Percentiles rank a stretch among this genome's conserved stretches.
phyloP scores from a whole-genome alignment of 2,113 vertebrate species.

The Laticauda colubrina region DNA sequence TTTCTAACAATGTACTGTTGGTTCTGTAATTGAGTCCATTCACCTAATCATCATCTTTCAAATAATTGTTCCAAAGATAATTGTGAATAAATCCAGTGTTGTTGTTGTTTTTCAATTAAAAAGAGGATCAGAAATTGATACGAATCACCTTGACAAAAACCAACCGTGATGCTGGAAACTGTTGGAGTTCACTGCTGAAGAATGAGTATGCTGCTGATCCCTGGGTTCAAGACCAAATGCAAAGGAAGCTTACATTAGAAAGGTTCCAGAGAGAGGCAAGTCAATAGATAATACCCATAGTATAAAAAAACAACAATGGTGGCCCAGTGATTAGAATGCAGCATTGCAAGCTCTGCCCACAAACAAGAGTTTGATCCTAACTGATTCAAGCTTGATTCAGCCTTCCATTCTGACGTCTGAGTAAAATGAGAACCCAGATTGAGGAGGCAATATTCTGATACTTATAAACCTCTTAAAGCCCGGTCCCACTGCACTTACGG shows the following conservation, averaged over 20 bases:
- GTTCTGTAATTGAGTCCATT: background rate
- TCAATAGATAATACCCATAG: background rate
- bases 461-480: background rate
- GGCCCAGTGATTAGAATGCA: background rate
- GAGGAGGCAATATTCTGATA: background rate
- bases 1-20: background rate
- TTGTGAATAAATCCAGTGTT: background rate
- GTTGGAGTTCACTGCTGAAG: slow-evolving; percentile 92
- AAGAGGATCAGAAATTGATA: slow-evolving; percentile 94
- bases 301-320: background rate
- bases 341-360: background rate
- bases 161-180: slow-evolving; percentile 92
- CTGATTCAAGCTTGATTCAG: background rate
- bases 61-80: background rate
- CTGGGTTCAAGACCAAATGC: slow-evolving; percentile 98
- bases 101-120: background rate
- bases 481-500: no score
- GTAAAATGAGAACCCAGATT: background rate
- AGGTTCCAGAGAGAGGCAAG: slow-evolving; percentile 93
- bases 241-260: slow-evolving; percentile 94
- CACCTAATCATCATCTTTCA: background rate
- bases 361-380: background rate
- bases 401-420: background rate
- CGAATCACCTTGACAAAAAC: slow-evolving; percentile 91
- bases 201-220: slow-evolving; percentile 90